phyloP scores from a whole-genome alignment of 1,140 invertebrate genomes.

The Drosophila guanche region DNA sequence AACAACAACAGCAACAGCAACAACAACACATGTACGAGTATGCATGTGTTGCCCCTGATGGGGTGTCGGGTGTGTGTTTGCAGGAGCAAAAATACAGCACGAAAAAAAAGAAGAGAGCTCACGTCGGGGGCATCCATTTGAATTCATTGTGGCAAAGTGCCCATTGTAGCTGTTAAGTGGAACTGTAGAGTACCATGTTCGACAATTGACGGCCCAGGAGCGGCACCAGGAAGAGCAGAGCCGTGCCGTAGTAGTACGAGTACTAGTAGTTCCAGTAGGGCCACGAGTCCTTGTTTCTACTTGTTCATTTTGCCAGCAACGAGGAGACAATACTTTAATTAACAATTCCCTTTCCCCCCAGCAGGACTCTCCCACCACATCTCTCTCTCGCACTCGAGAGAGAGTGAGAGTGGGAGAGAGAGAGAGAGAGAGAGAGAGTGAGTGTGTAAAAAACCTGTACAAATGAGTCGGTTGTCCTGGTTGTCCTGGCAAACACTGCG shows the following conservation, averaged over 20 bases:
- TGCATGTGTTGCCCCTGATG: neutral
- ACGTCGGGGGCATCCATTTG: constrained; percentile 78
- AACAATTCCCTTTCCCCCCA: constrained; percentile 76
- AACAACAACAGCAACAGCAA: constrained; percentile 60
- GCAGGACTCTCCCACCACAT: too few species aligned
- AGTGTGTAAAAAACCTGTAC: constrained; percentile 69
- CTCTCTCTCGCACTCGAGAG: neutral
- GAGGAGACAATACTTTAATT: constrained; percentile 83
- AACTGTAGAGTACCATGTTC: constrained; percentile 83
- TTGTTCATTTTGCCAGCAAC: constrained; percentile 82
- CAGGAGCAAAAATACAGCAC: constrained; percentile 18
- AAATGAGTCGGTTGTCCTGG: constrained; percentile 77
- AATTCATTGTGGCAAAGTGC: constrained; percentile 82
- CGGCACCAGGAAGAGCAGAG: constrained; percentile 30
- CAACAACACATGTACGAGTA: constrained; percentile 49
- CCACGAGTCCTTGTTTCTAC: constrained; percentile 73
- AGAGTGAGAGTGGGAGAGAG: constrained; percentile 8
- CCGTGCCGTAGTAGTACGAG: neutral
- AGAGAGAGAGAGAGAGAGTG: neutral
- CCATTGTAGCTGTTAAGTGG: constrained; percentile 83
- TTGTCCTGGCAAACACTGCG: constrained; percentile 79
- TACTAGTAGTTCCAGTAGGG: constrained; percentile 21
- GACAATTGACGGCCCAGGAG: constrained; percentile 80
- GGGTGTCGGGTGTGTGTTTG: constrained; percentile 12
- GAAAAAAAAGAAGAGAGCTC: constrained; percentile 42